Conservation (phyloP, 2,113 vertebrate species). For the Prionailurus bengalensis region DNA sequence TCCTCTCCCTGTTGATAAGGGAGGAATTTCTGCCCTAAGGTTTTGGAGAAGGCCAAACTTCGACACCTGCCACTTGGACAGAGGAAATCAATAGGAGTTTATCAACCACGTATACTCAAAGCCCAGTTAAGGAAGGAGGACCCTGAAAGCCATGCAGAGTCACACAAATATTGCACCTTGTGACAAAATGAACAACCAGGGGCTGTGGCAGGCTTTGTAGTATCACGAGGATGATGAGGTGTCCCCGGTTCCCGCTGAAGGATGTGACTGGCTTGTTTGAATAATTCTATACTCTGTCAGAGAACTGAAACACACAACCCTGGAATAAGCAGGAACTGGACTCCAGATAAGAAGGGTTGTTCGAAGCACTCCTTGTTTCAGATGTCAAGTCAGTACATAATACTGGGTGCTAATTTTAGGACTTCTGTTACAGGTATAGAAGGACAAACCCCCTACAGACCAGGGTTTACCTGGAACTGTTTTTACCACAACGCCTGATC, state of each 20-base stretch:
- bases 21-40: not conserved
- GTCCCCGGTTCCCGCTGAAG: not conserved
- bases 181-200: not conserved
- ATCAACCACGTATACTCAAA: not conserved
- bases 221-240: not conserved
- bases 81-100: not conserved
- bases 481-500: not conserved
- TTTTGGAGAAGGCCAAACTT: not conserved
- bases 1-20: not conserved
- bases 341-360: not conserved
- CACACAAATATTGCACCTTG: fast-evolving
- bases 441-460: not conserved
- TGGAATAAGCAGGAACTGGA: not conserved
- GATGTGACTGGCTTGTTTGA: not conserved
- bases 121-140: not conserved
- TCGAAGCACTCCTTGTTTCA: not conserved
- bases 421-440: not conserved
- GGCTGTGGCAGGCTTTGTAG: not conserved
- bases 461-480: not conserved
- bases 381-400: not conserved
- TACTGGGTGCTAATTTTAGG: not conserved
- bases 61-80: not conserved
- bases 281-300: not conserved
- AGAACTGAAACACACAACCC: not conserved
- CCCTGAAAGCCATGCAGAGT: fast-evolving